phyloP scores from a whole-genome alignment of 2,888 invertebrate species.

The Thera obeliscata region DNA sequence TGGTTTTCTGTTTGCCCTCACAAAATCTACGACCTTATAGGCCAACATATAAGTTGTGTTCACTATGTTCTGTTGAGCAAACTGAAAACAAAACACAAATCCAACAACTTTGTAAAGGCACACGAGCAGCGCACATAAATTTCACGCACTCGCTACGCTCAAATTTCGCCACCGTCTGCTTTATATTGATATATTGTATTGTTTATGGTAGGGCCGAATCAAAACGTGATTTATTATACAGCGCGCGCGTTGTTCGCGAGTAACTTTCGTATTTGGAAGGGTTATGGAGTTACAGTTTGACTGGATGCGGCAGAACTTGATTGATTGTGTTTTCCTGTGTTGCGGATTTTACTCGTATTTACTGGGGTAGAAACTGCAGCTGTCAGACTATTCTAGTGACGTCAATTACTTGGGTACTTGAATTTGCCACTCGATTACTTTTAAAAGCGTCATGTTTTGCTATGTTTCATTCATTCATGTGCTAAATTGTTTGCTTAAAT shows the following conservation, averaged over 20 bases:
- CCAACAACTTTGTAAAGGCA: constrained; percentile 54
- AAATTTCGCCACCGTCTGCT: constrained; percentile 84
- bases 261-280: constrained; percentile 82
- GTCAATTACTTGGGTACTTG: constrained; percentile 8
- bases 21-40: too few species aligned
- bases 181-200: constrained; percentile 85
- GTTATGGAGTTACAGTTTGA: constrained; percentile 59
- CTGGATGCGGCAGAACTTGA: constrained; percentile 59
- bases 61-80: constrained; percentile 24
- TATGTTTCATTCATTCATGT: background rate
- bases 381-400: constrained; percentile 23
- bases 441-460: background rate
- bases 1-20: too few species aligned
- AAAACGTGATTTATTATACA: constrained; percentile 83
- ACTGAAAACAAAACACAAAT: constrained; percentile 51
- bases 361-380: constrained; percentile 28
- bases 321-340: constrained; percentile 40
- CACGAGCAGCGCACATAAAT: constrained; percentile 67
- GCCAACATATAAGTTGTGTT: background rate
- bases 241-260: constrained; percentile 77
- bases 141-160: constrained; percentile 80
- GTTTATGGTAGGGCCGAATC: constrained; percentile 84
- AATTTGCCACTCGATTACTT: constrained; percentile 12
- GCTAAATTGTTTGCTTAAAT: too few species aligned
- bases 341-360: constrained; percentile 37